Conservation (phyloP, 2,797 vertebrate species). For the Myotis findleyi region DNA sequence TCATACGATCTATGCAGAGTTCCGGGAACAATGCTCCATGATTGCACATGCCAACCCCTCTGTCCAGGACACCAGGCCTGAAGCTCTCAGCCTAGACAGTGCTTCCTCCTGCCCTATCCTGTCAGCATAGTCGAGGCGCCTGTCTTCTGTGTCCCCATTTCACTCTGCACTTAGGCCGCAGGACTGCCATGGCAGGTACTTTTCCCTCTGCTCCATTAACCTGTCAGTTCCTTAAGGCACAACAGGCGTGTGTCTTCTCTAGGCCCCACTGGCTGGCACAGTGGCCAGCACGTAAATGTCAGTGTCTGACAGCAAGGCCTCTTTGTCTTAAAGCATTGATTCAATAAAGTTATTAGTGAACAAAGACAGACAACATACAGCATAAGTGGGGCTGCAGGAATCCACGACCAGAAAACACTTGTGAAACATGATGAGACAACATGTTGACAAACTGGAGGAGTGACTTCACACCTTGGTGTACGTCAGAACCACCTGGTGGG, state of each 20-base stretch:
- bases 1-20: accelerated
- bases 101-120: background rate
- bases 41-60: accelerated
- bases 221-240: background rate
- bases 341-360: background rate
- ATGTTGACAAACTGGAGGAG: background rate
- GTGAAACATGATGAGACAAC: background rate
- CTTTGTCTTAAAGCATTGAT: slow-evolving; percentile 8
- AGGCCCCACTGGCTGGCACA: background rate
- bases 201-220: background rate
- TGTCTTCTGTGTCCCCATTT: background rate
- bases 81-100: background rate
- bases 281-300: background rate
- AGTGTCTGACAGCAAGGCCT: background rate
- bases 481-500: background rate
- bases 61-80: background rate
- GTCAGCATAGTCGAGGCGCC: accelerated
- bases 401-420: background rate
- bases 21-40: accelerated
- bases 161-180: accelerated
- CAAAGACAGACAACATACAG: background rate
- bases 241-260: accelerated
- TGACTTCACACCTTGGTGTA: background rate
- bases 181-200: background rate
- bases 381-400: background rate